Base-by-base conservation (phyloP, 2,888 invertebrate species). In the Sarcophaga rosellei region DNA sequence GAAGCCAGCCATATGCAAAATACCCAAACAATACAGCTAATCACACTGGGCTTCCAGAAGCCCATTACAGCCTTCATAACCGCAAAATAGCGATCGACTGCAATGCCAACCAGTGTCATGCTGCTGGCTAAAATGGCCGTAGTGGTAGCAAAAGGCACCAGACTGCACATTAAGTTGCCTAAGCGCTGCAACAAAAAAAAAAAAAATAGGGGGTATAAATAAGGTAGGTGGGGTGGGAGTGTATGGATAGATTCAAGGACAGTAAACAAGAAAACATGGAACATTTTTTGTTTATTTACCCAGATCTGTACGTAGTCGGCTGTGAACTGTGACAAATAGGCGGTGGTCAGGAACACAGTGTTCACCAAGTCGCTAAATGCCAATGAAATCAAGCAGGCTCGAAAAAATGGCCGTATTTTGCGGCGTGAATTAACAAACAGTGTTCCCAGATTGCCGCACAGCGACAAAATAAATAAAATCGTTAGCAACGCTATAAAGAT, bases 51-150 rank as follows among this genome's bases (percentile, higher is more conserved):
- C 88, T 94, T 93, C 94, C 94, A 95, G 23, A 89, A 88, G 10
- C 89, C 87, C n/a, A 91, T 91, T n/a, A 93, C 89, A 0, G 93
- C 92, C 62, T 93, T 92, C 74, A 94, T 93, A 1, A 94, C 93
- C 62, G 94, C 94, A 90, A 93, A 91, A 87, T 95, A 95, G 73
- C 95, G 93, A 89, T 95, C 95, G 74, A 95, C 86, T 3, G 95
- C 95, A 23, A 95, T 94, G 20, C 93, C 93, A 15, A 94, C 93
- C 21, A 95, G 90, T 1, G 94, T 94, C 73, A 94, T 90, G 17
- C 95, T 94, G 88, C 94, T 94, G 2, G 93, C 94, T 57, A 94
- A 89, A 59, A 94, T 92, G 3, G 94, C 94, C 0, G 93, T 91
- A 1, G 94, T 93, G 88, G 94, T 94, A 1, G 93, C 88, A 88